Evolutionary conservation across 2,888 invertebrate species (phyloP).

Genomic region (Drosophila leonis): DNA sequence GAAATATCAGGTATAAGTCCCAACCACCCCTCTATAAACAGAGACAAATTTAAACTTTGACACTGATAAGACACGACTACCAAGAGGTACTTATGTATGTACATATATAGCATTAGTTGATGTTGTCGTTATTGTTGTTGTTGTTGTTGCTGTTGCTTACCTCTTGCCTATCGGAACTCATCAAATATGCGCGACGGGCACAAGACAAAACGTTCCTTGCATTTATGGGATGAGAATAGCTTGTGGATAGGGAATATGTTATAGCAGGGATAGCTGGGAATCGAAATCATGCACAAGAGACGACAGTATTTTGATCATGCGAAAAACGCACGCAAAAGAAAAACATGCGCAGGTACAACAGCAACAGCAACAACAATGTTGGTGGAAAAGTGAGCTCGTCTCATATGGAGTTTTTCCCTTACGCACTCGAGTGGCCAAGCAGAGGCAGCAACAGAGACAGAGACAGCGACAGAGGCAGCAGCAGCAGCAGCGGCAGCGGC

Average conservation of each 20-base stretch:
- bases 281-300: conserved; percentile 44
- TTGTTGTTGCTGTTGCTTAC: conserved; percentile 17
- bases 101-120: conserved; percentile 21
- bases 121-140: conserved; percentile 2
- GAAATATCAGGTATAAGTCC: conserved; percentile 27
- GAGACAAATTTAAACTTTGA: conserved; percentile 52
- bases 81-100: conserved; percentile 26
- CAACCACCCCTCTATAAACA: conserved; percentile 12
- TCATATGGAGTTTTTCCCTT: conserved; percentile 53
- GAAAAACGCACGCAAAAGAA: conserved; percentile 79
- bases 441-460: conserved; percentile 6
- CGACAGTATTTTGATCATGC: conserved; percentile 76
- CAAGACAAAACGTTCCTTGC: conserved; percentile 57
- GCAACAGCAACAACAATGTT: conserved; percentile 42
- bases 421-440: conserved; percentile 26
- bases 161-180: conserved; percentile 72
- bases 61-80: conserved; percentile 65
- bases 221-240: conserved; percentile 40
- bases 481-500: conserved; percentile 16
- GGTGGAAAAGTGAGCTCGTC: conserved; percentile 64
- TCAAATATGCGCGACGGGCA: conserved; percentile 71
- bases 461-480: conserved; percentile 16
- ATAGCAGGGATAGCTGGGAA: conserved; percentile 34
- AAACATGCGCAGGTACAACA: conserved; percentile 74
- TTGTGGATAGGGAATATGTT: conserved; percentile 9